These are phyloP conservation scores for Arvicanthis niloticus DNA, from an alignment of 2,113 vertebrate species.

Conservation along the genomic window DNA sequence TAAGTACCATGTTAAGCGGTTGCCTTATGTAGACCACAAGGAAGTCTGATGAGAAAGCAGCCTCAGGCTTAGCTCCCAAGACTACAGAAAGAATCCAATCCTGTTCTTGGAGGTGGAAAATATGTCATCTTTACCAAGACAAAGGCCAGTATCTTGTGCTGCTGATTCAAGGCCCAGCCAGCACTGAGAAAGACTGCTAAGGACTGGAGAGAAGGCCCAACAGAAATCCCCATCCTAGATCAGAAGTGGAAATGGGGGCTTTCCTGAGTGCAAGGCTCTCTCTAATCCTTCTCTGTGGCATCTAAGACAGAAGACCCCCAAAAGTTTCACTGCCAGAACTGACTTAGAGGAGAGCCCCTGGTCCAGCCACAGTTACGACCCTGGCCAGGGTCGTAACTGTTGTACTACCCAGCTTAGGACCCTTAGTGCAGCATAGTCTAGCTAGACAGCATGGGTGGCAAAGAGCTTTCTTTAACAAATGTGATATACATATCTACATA, in stretches of 20 bases:
- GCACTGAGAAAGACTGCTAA: neutral
- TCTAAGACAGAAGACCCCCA: neutral
- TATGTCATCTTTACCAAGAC: neutral
- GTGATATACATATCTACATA: neutral
- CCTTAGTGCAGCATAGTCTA: neutral
- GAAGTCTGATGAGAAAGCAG: neutral
- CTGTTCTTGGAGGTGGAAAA: neutral
- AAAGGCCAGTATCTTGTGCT: neutral
- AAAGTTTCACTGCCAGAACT: neutral
- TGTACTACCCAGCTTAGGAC: accelerated
- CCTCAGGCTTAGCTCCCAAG: neutral
- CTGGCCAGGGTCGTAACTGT: neutral
- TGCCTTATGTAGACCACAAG: neutral
- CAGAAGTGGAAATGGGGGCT: neutral
- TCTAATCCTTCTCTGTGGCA: neutral
- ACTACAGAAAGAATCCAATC: neutral
- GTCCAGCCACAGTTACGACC: neutral
- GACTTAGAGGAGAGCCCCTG: neutral
- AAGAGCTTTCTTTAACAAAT: slow-evolving; percentile 45
- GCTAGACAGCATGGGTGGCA: neutral
- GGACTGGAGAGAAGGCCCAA: neutral
- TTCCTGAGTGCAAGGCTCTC: neutral
- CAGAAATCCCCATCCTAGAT: neutral
- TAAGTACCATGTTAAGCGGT: neutral
- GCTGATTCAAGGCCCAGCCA: neutral